A percentile compares a stretch with the other conserved stretches of the same genome.
Evolutionary conservation across 2,113 vertebrate genomes (phyloP).

Genomic region (Chionis minor): DNA sequence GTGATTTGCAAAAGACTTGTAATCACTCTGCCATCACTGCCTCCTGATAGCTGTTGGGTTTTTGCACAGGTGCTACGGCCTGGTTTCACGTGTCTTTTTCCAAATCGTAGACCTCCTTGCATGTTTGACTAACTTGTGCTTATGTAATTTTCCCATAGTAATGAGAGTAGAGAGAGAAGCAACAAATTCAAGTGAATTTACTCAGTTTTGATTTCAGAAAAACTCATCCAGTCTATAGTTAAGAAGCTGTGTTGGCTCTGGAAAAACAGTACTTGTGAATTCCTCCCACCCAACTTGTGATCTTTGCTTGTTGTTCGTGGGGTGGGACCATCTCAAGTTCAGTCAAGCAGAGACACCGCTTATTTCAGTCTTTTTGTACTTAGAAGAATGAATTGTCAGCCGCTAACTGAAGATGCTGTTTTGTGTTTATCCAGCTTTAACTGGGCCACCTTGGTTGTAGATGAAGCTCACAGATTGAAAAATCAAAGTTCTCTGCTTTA

Average conservation of each 20-base stretch:
- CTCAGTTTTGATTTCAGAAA: neutral
- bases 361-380: neutral
- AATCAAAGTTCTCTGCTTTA: slow-evolving; percentile 87
- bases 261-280: neutral
- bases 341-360: neutral
- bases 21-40: neutral
- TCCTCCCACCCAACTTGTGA: neutral
- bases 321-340: neutral
- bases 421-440: slow-evolving; percentile 62
- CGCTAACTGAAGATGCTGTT: neutral
- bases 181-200: neutral
- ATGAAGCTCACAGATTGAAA: slow-evolving; percentile 94
- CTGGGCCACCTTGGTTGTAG: slow-evolving; percentile 84
- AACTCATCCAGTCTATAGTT: neutral
- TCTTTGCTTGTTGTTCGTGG: neutral
- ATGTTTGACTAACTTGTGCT: neutral
- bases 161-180: neutral
- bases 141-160: neutral
- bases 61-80: neutral
- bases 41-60: neutral
- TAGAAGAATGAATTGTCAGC: neutral
- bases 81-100: neutral
- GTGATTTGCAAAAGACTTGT: neutral
- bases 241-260: neutral
- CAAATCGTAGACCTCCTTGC: neutral